A percentile compares a stretch with the other conserved stretches of the same genome.
phyloP scores from a whole-genome alignment of 2,797 vertebrate genomes.

The Cygnus olor region DNA sequence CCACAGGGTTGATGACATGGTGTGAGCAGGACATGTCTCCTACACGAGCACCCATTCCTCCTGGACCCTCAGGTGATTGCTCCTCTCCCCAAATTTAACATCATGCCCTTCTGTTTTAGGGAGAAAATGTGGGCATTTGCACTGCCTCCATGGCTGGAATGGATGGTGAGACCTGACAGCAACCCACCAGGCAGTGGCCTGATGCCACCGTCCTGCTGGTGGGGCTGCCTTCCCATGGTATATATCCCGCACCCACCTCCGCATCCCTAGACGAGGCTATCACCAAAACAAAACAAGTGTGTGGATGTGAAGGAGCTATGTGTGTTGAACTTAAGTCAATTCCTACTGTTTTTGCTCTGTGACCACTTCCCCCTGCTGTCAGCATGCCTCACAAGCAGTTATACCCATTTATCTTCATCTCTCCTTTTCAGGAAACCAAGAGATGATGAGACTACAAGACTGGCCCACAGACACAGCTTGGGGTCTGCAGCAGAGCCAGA shows the following conservation, averaged over 20 bases:
- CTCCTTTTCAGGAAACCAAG: not conserved
- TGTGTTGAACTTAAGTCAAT: accelerated
- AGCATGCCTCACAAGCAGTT: accelerated
- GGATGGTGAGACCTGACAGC: not conserved
- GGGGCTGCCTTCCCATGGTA: not conserved
- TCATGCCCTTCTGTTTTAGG: accelerated
- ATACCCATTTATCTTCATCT: not conserved
- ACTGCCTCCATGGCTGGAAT: not conserved
- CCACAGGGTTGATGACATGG: accelerated
- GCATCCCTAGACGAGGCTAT: not conserved
- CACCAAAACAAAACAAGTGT: accelerated
- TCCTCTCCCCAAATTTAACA: not conserved
- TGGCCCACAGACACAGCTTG: not conserved
- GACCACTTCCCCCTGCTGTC: accelerated
- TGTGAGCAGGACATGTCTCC: accelerated
- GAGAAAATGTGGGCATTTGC: not conserved
- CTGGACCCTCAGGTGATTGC: accelerated
- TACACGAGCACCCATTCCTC: accelerated
- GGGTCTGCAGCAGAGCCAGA: not conserved
- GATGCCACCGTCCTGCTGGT: not conserved
- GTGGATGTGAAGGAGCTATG: accelerated
- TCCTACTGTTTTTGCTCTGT: accelerated
- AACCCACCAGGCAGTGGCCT: accelerated
- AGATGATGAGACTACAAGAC: not conserved
- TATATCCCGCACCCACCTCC: not conserved